Conservation (phyloP, 1,140 invertebrate species). For the Sinella curviseta region DNA sequence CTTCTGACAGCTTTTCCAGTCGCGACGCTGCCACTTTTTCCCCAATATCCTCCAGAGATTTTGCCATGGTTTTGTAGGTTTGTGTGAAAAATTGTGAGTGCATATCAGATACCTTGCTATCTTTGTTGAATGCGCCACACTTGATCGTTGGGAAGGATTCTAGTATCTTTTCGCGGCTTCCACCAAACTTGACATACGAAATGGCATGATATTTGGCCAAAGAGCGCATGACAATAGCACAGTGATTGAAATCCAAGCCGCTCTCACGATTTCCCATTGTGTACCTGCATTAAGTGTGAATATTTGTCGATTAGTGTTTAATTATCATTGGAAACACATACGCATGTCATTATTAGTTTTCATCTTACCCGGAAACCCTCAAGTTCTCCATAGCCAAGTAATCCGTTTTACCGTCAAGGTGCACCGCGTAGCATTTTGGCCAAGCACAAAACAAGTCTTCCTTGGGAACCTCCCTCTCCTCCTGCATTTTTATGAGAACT, state of each 20-base stretch:
- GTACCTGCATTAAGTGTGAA: slow-evolving; percentile 29
- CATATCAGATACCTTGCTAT: slow-evolving; percentile 8
- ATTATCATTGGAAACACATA: not conserved
- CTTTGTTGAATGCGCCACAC: slow-evolving; percentile 33
- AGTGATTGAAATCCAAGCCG: slow-evolving; percentile 38
- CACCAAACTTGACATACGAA: slow-evolving; percentile 53
- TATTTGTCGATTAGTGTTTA: not conserved
- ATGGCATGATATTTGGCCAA: slow-evolving; percentile 55
- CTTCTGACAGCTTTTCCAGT: slow-evolving; percentile 14
- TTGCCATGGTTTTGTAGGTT: slow-evolving; percentile 2
- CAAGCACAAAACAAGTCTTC: slow-evolving; percentile 30
- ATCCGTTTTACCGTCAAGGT: slow-evolving; percentile 33
- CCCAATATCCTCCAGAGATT: slow-evolving; percentile 6
- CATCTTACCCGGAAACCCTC: slow-evolving; percentile 30
- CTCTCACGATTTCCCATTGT: slow-evolving; percentile 39
- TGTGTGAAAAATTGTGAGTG: slow-evolving; percentile 11
- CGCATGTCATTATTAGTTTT: no score
- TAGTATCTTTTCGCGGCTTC: slow-evolving; percentile 30
- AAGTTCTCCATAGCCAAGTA: slow-evolving; percentile 40
- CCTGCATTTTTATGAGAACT: slow-evolving; percentile 31
- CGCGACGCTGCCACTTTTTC: not conserved
- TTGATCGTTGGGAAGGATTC: slow-evolving; percentile 51
- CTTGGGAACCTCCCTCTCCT: slow-evolving; percentile 26
- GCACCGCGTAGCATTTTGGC: slow-evolving; percentile 33
- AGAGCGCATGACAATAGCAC: slow-evolving; percentile 44